Percentiles rank a stretch among this genome's conserved stretches.
phyloP scores from a whole-genome alignment of 2,888 invertebrate species.

The Scrobipalpa atriplicella region DNA sequence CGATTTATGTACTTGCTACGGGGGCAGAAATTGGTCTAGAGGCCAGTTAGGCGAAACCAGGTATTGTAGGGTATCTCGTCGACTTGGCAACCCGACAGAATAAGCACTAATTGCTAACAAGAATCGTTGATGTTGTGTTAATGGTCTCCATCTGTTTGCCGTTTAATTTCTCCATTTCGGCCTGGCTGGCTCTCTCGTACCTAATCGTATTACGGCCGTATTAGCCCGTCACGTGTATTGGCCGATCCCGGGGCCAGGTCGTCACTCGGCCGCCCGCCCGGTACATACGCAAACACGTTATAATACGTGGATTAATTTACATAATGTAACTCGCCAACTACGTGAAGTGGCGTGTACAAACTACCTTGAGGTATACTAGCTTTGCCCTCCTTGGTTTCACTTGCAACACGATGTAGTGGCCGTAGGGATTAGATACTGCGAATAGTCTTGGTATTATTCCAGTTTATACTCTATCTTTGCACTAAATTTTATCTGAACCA shows the following conservation, averaged over 20 bases:
- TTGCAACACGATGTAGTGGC: no score
- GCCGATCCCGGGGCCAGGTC: neutral
- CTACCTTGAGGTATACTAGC: neutral
- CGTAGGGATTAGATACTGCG: no score
- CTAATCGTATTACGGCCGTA: conserved; percentile 24
- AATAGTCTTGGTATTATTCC: no score
- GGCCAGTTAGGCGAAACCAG: no score
- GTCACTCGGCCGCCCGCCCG: neutral
- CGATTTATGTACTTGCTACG: no score
- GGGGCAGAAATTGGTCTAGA: no score
- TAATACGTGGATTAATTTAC: conserved; percentile 27
- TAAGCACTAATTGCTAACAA: neutral
- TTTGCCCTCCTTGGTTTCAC: neutral
- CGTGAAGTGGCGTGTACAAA: conserved; percentile 20
- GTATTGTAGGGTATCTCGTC: no score
- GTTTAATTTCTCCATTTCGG: conserved; percentile 22
- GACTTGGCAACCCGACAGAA: no score
- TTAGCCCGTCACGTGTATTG: conserved; percentile 20
- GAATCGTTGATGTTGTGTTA: conserved; percentile 25
- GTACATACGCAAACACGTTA: conserved; percentile 2
- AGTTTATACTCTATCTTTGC: no score
- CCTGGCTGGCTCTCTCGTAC: conserved; percentile 8
- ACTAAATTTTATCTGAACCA: no score
- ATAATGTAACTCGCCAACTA: conserved; percentile 29
- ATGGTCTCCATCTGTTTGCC: conserved; percentile 19